Percentiles rank a stretch among this genome's conserved stretches.
Evolutionary conservation across 1,140 invertebrate species (phyloP).

Genomic region (Venustaconcha ellipsiformis): DNA sequence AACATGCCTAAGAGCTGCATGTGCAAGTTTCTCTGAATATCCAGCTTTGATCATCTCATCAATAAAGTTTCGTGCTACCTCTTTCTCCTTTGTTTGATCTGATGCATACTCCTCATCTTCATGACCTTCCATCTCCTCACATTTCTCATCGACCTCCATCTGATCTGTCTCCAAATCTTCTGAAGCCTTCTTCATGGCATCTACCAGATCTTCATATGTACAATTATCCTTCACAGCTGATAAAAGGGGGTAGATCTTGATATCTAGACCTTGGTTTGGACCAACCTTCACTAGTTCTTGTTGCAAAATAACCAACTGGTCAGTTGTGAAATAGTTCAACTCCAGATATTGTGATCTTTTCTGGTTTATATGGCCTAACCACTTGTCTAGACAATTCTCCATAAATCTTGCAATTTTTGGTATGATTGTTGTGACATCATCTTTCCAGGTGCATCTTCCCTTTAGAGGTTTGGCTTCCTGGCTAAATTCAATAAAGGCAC

Average conservation of each 20-base stretch:
- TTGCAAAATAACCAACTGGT: constrained; percentile 61
- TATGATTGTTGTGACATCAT: constrained; percentile 26
- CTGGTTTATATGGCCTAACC: constrained; percentile 51
- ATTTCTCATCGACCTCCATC: too few relatives aligned
- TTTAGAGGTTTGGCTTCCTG: constrained; percentile 10
- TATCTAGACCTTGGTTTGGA: constrained; percentile 18
- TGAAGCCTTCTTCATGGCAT: too few relatives aligned
- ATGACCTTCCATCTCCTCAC: too few relatives aligned
- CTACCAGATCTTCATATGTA: constrained; percentile 4
- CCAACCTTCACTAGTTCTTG: constrained; percentile 49
- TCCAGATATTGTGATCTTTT: constrained; percentile 47
- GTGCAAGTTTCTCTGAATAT: too few relatives aligned
- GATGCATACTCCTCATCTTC: too few relatives aligned
- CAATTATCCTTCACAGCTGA: constrained; percentile 44
- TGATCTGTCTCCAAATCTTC: too few relatives aligned
- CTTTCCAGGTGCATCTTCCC: neutral
- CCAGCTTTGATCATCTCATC: too few relatives aligned
- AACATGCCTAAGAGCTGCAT: too few relatives aligned
- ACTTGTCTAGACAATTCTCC: constrained; percentile 55
- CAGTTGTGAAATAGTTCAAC: constrained; percentile 60
- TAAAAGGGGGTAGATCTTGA: constrained; percentile 48
- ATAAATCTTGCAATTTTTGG: constrained; percentile 53
- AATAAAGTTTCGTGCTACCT: too few relatives aligned
- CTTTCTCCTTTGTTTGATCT: too few relatives aligned
- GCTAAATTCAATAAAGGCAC: constrained; percentile 50